phyloP scores from a whole-genome alignment of 2,888 invertebrate genomes.

The Patella depressa region DNA sequence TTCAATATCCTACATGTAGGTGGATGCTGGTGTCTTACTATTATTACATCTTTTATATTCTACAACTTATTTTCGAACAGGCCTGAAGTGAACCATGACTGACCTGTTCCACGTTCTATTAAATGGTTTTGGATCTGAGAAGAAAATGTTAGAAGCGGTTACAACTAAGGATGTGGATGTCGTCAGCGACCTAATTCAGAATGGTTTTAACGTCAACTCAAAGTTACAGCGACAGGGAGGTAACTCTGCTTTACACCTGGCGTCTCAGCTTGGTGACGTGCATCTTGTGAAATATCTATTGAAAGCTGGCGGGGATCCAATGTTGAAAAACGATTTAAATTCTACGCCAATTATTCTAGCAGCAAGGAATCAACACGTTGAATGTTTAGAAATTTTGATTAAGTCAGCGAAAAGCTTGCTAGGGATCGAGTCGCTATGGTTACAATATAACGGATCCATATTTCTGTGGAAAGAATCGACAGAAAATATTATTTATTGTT shows the following conservation, averaged over 20 bases:
- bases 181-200: constrained; percentile 38
- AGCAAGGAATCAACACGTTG: constrained; percentile 28
- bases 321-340: constrained; percentile 39
- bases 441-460: constrained; percentile 28
- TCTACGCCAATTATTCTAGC: constrained; percentile 39
- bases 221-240: constrained; percentile 43
- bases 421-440: constrained; percentile 39
- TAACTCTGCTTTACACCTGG: constrained; percentile 45
- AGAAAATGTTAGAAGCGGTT: constrained; percentile 43
- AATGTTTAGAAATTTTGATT: constrained; percentile 36
- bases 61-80: background rate
- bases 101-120: constrained; percentile 11
- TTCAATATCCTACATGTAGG: too few relatives aligned
- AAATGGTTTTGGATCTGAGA: constrained; percentile 20
- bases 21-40: too few relatives aligned
- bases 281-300: constrained; percentile 35
- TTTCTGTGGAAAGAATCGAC: constrained; percentile 26
- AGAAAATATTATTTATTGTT: constrained; percentile 27
- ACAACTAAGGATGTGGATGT: constrained; percentile 32
- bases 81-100: constrained; percentile 10
- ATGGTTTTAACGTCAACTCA: constrained; percentile 38
- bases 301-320: constrained; percentile 36
- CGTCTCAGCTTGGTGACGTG: constrained; percentile 34
- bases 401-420: constrained; percentile 24
- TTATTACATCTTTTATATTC: too few relatives aligned